phyloP scores from a whole-genome alignment of 1,140 invertebrate genomes.

The Drosophila simulans region DNA sequence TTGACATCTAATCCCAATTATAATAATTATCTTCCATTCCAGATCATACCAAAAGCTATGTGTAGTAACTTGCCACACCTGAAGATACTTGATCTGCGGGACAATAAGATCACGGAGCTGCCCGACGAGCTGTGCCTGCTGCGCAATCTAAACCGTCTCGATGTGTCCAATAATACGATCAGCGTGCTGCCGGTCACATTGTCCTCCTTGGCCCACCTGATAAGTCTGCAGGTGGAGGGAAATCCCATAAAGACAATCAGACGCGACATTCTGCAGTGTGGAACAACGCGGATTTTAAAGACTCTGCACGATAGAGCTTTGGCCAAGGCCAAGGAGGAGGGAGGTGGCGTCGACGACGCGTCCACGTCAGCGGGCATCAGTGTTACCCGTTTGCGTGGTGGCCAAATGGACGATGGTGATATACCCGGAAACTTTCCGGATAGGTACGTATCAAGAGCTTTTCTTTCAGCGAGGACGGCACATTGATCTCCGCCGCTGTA shows the following conservation, averaged over 20 bases:
- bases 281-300: slow-evolving; percentile 92
- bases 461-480: neutral
- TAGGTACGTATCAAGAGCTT: slow-evolving; percentile 85
- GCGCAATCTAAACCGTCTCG: slow-evolving; percentile 91
- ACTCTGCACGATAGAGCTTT: slow-evolving; percentile 89
- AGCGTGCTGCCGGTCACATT: slow-evolving; percentile 91
- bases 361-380: slow-evolving; percentile 6
- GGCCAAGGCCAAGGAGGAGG: slow-evolving; percentile 81
- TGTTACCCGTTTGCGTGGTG: slow-evolving; percentile 25
- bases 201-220: slow-evolving; percentile 91
- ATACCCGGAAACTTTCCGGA: slow-evolving; percentile 86
- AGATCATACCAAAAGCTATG: slow-evolving; percentile 88
- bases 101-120: slow-evolving; percentile 90
- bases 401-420: neutral
- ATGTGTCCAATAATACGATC: slow-evolving; percentile 91
- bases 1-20: neutral
- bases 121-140: slow-evolving; percentile 92
- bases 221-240: slow-evolving; percentile 92
- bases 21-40: slow-evolving; percentile 50
- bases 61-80: slow-evolving; percentile 89
- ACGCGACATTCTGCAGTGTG: slow-evolving; percentile 91
- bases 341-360: slow-evolving; percentile 18
- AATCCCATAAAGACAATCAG: slow-evolving; percentile 92
- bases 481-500: slow-evolving; percentile 41
- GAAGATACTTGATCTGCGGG: slow-evolving; percentile 90